phyloP scores from a whole-genome alignment of 2,797 vertebrate genomes.

The Manis pentadactyla region DNA sequence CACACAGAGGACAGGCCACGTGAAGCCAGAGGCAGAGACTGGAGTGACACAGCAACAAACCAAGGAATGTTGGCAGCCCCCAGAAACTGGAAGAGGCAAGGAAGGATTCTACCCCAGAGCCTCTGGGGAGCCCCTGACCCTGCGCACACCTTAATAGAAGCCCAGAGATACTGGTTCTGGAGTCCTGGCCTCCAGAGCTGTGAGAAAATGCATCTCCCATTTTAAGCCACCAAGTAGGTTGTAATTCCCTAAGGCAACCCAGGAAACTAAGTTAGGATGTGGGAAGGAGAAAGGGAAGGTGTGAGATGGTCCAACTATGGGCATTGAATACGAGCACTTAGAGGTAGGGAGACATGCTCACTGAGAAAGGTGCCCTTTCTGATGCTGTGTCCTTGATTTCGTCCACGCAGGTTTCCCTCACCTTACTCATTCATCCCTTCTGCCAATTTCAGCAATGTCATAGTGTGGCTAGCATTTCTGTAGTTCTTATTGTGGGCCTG shows the following conservation, averaged over 20 bases:
- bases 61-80: background rate
- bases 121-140: accelerated
- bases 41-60: background rate
- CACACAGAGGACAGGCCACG: background rate
- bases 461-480: background rate
- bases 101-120: background rate
- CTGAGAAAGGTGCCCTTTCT: background rate
- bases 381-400: background rate
- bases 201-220: background rate
- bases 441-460: background rate
- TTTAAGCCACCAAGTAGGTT: background rate
- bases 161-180: background rate
- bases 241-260: background rate
- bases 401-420: background rate
- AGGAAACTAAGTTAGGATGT: background rate
- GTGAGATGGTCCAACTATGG: background rate
- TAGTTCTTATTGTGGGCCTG: background rate
- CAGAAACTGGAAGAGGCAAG: background rate
- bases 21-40: background rate
- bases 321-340: accelerated
- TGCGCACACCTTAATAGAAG: background rate
- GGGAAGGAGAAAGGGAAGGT: background rate
- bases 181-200: background rate
- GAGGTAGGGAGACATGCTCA: background rate
- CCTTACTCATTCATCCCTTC: background rate